Base-by-base conservation (phyloP, 1,140 invertebrate species). In the Cryptotermes secundus region DNA sequence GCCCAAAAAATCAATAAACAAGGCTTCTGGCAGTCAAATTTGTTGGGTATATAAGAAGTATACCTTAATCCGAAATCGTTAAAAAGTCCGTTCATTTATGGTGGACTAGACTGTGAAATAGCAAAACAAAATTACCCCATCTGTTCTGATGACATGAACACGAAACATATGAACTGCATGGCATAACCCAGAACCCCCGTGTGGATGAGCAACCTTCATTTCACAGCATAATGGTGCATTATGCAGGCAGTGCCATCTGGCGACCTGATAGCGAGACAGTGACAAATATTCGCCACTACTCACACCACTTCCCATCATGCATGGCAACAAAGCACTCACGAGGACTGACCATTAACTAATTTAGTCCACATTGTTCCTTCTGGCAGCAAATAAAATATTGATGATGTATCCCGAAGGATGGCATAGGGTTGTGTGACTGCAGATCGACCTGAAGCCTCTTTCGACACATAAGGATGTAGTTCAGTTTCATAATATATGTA, bases 271-370 rank as follows among this genome's bases (percentile, higher is more conserved):
- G 80, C 4, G 42, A 45, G n/a, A 16, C 81, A 42, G 26, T 81
- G 80, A 81, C 80, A 81, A 81, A 82, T 24, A 82, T 53, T 24
- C 81, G 81, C 42, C 38, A 12, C 81, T 72, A n/a, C n/a, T 72
- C 26, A n/a, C 26, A 72, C 31, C 26, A 31, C 31, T 72, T 72
- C 59, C 59, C 59, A 72, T 72, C n/a, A 72, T 72, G 26, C 59
- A 31, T 72, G n/a, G 59, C 26, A 65, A 72, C 26, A 31, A 31
- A 31, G n/a, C 26, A 31, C 1, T 3, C n/a, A n/a, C 59, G 26
- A 72, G 59, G 59, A 72, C n/a, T 72, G 59, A 14, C 59, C 2
- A 31, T n/a, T 72, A 72, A 72, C 59, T 31, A 31, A 31, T 72
- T 72, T 72, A 12, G 59, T 7, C n/a, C 59, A 72, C 59, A 31